Conservation (phyloP, 2,888 invertebrate species). For the Sialis fuliginosa region DNA sequence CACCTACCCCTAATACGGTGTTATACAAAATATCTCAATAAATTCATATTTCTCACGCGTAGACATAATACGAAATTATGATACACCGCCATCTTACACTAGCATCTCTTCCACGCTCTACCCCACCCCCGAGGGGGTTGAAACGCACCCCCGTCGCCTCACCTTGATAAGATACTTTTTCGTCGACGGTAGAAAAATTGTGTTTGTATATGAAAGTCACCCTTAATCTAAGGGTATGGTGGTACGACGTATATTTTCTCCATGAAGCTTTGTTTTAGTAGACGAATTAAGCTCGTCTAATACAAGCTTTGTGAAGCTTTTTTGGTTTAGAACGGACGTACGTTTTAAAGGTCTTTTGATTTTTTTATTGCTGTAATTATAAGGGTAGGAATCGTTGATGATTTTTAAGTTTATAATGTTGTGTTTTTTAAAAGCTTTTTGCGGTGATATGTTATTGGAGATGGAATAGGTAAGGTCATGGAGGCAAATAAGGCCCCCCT, state of each 20-base stretch:
- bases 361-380: neutral
- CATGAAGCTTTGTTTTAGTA: conserved; percentile 19
- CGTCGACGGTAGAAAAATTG: conserved; percentile 5
- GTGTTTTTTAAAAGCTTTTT: too few relatives aligned
- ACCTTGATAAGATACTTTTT: conserved; percentile 6
- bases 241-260: conserved; percentile 2
- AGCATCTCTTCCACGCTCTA: neutral
- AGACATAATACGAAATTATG: conserved; percentile 3
- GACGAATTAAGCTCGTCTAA: conserved; percentile 25
- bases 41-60: conserved; percentile 4
- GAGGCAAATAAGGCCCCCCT: too few relatives aligned
- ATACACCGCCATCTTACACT: neutral
- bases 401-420: too few relatives aligned
- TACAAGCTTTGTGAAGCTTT: conserved; percentile 15
- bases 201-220: conserved; percentile 6
- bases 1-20: neutral
- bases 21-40: neutral
- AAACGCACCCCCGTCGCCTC: conserved; percentile 7
- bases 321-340: conserved; percentile 5
- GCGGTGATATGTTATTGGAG: too few relatives aligned
- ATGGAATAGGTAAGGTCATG: too few relatives aligned
- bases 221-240: conserved; percentile 6
- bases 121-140: neutral
- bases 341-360: neutral
- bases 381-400: too few relatives aligned